Evolutionary conservation across 2,888 invertebrate genomes (phyloP).

Genomic region (Thereva unica): DNA sequence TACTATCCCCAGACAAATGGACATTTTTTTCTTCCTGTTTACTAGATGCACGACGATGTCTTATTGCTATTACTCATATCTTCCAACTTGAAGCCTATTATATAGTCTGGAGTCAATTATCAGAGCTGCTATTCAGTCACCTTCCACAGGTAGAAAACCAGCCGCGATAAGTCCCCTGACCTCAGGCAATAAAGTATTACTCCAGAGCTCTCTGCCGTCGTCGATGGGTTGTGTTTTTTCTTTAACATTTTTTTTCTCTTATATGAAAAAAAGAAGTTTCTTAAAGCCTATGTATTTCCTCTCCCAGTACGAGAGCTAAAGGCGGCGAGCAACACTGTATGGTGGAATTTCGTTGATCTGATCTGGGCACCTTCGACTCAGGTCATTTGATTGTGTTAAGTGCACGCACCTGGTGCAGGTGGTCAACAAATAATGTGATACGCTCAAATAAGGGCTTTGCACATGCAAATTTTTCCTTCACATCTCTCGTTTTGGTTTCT

Average conservation of each 20-base stretch:
- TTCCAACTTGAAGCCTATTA: background rate
- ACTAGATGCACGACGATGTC: background rate
- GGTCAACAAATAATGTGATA: conserved; percentile 38
- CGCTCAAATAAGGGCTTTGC: conserved; percentile 38
- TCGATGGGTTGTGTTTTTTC: too few relatives aligned
- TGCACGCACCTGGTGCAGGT: conserved; percentile 41
- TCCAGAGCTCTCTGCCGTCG: too few relatives aligned
- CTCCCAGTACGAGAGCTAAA: background rate
- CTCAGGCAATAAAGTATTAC: conserved; percentile 1
- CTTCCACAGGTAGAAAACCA: background rate
- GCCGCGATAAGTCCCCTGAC: conserved; percentile 15
- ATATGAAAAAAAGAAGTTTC: background rate
- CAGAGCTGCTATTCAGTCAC: background rate
- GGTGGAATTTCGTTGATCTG: conserved; percentile 14
- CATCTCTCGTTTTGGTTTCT: conserved; percentile 18
- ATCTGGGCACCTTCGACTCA: conserved; percentile 16
- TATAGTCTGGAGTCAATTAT: conserved; percentile 14
- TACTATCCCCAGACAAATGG: background rate
- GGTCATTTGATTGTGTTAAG: conserved; percentile 23
- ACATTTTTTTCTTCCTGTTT: too few relatives aligned
- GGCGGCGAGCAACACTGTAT: background rate
- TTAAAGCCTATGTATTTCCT: background rate
- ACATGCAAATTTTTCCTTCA: conserved; percentile 38
- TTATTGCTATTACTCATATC: conserved; percentile 16
- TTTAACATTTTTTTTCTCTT: too few relatives aligned